Evolutionary conservation across 2,797 vertebrate species (phyloP).

Genomic region (Bufotes viridis): DNA sequence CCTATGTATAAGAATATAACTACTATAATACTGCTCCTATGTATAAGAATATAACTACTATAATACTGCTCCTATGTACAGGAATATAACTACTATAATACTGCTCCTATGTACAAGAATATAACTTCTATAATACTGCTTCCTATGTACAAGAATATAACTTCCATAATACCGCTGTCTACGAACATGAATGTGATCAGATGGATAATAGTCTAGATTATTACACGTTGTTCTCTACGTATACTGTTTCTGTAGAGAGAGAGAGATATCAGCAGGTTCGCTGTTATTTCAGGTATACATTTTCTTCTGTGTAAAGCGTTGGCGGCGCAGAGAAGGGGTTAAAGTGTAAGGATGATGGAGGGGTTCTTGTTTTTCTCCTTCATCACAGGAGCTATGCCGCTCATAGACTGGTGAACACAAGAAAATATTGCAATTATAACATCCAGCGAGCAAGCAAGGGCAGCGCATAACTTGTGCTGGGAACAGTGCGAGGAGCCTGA

Average conservation of each 20-base stretch:
- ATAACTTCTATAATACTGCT: too few relatives aligned
- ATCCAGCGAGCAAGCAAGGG: constrained; percentile 47
- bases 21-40: background rate
- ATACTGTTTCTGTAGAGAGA: background rate
- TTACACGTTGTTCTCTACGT: background rate
- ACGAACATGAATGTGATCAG: too few relatives aligned
- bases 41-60: too few relatives aligned
- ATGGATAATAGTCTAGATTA: background rate
- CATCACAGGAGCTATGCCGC: background rate
- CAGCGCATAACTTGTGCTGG: constrained; percentile 57
- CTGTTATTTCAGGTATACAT: constrained; percentile 2
- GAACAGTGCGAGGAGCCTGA: constrained; percentile 47
- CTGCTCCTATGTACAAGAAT: too few relatives aligned
- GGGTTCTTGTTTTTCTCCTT: background rate
- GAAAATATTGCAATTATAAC: constrained; percentile 61
- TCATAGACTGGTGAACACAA: constrained; percentile 28
- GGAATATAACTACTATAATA: too few relatives aligned
- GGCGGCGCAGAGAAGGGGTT: constrained; percentile 6
- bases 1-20: background rate
- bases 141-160: too few relatives aligned
- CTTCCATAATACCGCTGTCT: too few relatives aligned
- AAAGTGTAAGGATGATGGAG: constrained; percentile 17
- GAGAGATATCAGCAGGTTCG: background rate
- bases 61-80: too few relatives aligned
- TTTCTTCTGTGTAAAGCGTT: background rate